Evolutionary conservation across 35 echinoderm and acorn worm genomes (phyloP), one percentile per base, ranked within the genome.

Genomic region (Chiridota heheva): DNA sequence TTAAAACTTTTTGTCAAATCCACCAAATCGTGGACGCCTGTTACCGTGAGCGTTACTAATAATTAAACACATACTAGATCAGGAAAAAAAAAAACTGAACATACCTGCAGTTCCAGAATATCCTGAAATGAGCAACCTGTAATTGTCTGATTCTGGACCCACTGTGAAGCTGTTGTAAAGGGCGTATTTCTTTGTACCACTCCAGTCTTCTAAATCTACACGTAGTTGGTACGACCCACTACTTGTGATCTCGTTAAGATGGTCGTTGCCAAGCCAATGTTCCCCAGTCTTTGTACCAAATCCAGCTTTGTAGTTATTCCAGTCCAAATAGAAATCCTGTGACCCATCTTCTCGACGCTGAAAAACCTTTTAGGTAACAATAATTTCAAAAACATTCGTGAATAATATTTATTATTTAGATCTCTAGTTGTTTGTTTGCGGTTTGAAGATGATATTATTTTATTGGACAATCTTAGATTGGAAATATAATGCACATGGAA

Each of bases 201-300:
- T 20, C 35, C 63, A 17, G n/a, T 67, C 6, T 67, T 7, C 20
- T 20, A 67, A 17, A 33, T 67, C 63, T 36, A 67, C 40, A 10
- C 63, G 63, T 8, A 67, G 63, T 67, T 36, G 63, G 40, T 67
- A 67, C 7, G n/a, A 12, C 40, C 40, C 40, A 7, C 10, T 17
- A 36, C 40, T 67, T 2, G 16, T 67, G 4, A 32, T 29, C 4
- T 67, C 13, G n/a, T 59, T 13, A 27, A 81, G 63, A 17, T 64
- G 63, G 12, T 81, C 77, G 48, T 81, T 81, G 13, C 77, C 77
- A 42, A 81, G 60, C 77, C 77, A 81, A 7, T 63, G 77, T 12
- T 81, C 77, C 15, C 39, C 12, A 42, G 28, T 29, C 16, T 40
- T 36, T 42, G 25, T 26, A 5, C 77, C 77, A 64, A 65, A 81